Evolutionary conservation across 2,888 invertebrate species (phyloP), one percentile per base, ranked within the genome.

Genomic region (Spatulosminthurus flaviceps): DNA sequence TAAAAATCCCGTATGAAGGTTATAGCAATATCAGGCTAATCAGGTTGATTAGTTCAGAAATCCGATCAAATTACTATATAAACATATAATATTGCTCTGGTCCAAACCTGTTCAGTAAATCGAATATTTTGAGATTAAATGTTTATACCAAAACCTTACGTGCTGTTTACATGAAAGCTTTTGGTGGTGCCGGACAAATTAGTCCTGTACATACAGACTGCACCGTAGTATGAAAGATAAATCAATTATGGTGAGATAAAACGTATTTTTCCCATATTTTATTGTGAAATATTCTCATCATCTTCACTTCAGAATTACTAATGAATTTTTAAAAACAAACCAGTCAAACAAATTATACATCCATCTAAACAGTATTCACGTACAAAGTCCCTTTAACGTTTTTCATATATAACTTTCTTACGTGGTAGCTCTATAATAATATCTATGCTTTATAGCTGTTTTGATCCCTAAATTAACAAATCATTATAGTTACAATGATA

Each of bases 371-470:
- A 64, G 60, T 21, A 26, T 64, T 64, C 13, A 64, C 64, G 64
- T 64, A 64, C 64, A 64, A 64, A 64, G 24, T 64, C 24, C 51
- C 9, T 64, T 64, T 64, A 64, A 64, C 22, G 64, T 64, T 64
- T 24, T n/a, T 51, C 51, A 51, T 51, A 51, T 51, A 51, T 51
- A 51, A 51, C 51, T 51, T 64, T 64, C 64, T 64, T 22, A 26
- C 11, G 24, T 64, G 9, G 26, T 64, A 64, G n/a, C n/a, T n/a
- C n/a, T n/a, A 64, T 64, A 2, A 2, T 64, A 64, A 22, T 64
- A 64, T 64, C 22, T 64, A 64, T 64, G n/a, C 19, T 64, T 22
- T 64, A 64, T 64, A 64, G 22, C 26, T 64, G 64, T 64, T 64
- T 51, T 51, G 51, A 19, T 51, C 51, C 51, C 51, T 51, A 51